Evolutionary conservation across 2,888 invertebrate genomes (phyloP).

Genomic region (Xanthia icteritia): DNA sequence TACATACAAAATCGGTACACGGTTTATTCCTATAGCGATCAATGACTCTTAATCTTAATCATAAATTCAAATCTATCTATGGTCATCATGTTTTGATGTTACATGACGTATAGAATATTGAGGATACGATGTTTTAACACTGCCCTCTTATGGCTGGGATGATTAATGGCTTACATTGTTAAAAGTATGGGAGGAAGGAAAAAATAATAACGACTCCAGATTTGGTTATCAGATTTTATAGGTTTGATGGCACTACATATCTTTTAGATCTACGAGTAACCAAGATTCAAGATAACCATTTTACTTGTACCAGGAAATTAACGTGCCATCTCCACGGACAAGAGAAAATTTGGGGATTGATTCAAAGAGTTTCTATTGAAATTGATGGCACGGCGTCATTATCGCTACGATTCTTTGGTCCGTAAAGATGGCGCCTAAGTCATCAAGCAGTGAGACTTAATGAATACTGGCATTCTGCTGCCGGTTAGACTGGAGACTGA

Average conservation of each 20-base stretch:
- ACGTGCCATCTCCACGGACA: no score
- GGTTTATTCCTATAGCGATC: slow-evolving; percentile 9
- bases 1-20: no score
- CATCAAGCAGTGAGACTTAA: not conserved
- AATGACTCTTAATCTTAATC: slow-evolving; percentile 36
- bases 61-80: slow-evolving; percentile 23
- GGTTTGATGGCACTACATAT: not conserved
- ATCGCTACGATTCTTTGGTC: no score
- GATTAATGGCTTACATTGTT: slow-evolving; percentile 40
- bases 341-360: no score
- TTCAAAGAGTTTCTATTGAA: no score
- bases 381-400: no score
- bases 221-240: slow-evolving; percentile 18
- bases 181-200: not conserved
- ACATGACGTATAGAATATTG: slow-evolving; percentile 44
- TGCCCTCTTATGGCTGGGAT: slow-evolving; percentile 8
- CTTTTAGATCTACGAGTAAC: not conserved
- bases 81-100: slow-evolving; percentile 20
- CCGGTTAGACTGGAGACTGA: no score
- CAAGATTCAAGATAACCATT: not conserved
- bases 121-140: slow-evolving; percentile 18
- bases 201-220: not conserved
- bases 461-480: not conserved
- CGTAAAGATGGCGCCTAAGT: no score
- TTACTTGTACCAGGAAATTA: not conserved